These are phyloP conservation scores for Spea multiplicata DNA, from an alignment of 2,113 vertebrate species.

Conservation along the genomic window DNA sequence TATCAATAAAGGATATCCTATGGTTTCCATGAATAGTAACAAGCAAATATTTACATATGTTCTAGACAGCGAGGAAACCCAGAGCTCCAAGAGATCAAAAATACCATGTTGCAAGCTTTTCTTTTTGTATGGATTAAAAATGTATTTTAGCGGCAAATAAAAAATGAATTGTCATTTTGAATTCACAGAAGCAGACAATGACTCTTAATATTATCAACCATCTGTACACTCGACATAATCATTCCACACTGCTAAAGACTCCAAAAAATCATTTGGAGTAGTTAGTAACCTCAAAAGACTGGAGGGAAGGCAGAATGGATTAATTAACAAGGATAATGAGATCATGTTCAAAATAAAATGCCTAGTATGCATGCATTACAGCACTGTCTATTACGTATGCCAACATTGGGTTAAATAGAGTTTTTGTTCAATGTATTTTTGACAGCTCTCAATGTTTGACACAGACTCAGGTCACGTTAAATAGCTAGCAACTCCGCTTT, in stretches of 20 bases:
- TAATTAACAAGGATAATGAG: background rate
- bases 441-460: too few species aligned
- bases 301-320: constrained; percentile 10
- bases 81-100: constrained; percentile 18
- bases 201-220: background rate
- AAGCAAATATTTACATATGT: constrained; percentile 25
- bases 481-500: too few species aligned
- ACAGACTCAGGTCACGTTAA: too few species aligned
- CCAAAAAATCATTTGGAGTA: constrained; percentile 10
- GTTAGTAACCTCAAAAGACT: background rate
- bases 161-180: constrained; percentile 19
- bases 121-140: background rate
- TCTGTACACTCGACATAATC: background rate
- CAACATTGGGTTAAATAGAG: too few species aligned
- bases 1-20: constrained; percentile 30
- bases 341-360: too few species aligned
- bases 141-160: background rate
- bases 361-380: too few species aligned
- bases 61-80: constrained; percentile 18
- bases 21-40: constrained; percentile 21
- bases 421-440: too few species aligned
- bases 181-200: constrained; percentile 21
- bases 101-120: constrained; percentile 7
- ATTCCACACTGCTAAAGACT: background rate
- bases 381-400: too few species aligned